A percentile compares a stretch with the other conserved stretches of the same genome.
Conservation (phyloP, 2,797 vertebrate species). For the Myripristis jacobus region DNA sequence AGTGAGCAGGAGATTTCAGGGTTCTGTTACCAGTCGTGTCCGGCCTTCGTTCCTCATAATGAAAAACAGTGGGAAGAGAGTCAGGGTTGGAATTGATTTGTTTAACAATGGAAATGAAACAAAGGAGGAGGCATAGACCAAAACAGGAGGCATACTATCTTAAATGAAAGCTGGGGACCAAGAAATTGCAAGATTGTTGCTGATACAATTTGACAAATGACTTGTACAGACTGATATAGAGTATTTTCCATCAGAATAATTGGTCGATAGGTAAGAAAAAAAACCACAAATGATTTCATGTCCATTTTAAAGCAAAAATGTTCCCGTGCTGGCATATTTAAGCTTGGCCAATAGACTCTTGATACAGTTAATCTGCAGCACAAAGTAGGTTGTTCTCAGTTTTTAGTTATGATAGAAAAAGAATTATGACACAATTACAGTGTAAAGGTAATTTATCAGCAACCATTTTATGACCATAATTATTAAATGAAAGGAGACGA, state of each 20-base stretch:
- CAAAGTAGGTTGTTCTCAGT: neutral
- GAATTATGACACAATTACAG: slow-evolving; percentile 4
- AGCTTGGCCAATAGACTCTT: slow-evolving; percentile 35
- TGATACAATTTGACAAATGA: slow-evolving; percentile 77
- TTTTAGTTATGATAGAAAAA: neutral
- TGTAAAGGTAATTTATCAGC: slow-evolving; percentile 40
- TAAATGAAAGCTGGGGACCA: slow-evolving; percentile 73
- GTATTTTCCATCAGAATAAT: slow-evolving; percentile 70
- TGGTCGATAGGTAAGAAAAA: slow-evolving; percentile 52
- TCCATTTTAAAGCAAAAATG: slow-evolving; percentile 53
- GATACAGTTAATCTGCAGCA: slow-evolving; percentile 38
- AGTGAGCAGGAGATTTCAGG: slow-evolving; percentile 80
- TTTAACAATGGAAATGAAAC: slow-evolving; percentile 84
- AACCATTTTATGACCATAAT: slow-evolving; percentile 42
- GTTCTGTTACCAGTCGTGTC: slow-evolving; percentile 79
- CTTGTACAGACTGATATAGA: slow-evolving; percentile 66
- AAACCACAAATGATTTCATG: slow-evolving; percentile 48
- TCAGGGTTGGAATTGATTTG: slow-evolving; percentile 82
- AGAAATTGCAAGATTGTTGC: slow-evolving; percentile 77
- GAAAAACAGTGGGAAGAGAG: slow-evolving; percentile 82
- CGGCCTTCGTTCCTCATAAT: slow-evolving; percentile 77
- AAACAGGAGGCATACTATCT: slow-evolving; percentile 75
- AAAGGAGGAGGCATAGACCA: slow-evolving; percentile 77
- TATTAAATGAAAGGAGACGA: slow-evolving; percentile 53
- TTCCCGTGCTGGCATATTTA: slow-evolving; percentile 23